Evolutionary conservation across 1,140 invertebrate species (phyloP).

Genomic region (Acyrthosiphon pisum): DNA sequence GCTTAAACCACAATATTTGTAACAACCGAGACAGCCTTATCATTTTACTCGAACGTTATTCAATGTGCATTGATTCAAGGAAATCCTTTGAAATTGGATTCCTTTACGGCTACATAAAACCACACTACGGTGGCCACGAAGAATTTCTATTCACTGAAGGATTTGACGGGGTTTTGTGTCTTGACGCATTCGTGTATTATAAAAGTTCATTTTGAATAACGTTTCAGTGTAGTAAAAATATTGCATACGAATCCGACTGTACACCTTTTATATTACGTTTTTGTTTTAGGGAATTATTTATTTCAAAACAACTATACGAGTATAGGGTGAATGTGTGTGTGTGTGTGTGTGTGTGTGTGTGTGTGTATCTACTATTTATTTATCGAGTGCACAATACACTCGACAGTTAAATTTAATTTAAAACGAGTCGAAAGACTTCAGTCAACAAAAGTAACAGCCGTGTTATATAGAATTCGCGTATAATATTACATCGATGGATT

Average conservation of each 20-base stretch:
- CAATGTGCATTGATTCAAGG: not conserved
- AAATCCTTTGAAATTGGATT: conserved; percentile 38
- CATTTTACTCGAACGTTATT: not conserved
- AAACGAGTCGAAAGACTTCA: not conserved
- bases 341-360: too few relatives aligned
- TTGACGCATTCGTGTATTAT: not conserved
- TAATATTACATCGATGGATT: not conserved
- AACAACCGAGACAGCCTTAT: not conserved
- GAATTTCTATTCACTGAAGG: conserved; percentile 16
- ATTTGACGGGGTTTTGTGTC: not conserved
- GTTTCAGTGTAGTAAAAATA: not conserved
- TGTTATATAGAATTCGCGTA: not conserved
- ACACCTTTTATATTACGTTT: not conserved
- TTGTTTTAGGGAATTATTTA: not conserved
- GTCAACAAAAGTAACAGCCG: not conserved
- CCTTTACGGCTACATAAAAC: not conserved
- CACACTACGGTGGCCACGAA: not conserved
- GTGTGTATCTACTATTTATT: not conserved
- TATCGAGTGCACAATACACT: not conserved
- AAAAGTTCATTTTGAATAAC: conserved; percentile 39
- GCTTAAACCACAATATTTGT: not conserved
- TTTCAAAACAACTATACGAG: not conserved
- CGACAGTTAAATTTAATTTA: not conserved
- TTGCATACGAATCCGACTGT: not conserved
- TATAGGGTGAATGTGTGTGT: not conserved